Evolutionary conservation across 2,888 invertebrate species (phyloP), one percentile per base, ranked within the genome.

Genomic region (Campaea margaritaria): DNA sequence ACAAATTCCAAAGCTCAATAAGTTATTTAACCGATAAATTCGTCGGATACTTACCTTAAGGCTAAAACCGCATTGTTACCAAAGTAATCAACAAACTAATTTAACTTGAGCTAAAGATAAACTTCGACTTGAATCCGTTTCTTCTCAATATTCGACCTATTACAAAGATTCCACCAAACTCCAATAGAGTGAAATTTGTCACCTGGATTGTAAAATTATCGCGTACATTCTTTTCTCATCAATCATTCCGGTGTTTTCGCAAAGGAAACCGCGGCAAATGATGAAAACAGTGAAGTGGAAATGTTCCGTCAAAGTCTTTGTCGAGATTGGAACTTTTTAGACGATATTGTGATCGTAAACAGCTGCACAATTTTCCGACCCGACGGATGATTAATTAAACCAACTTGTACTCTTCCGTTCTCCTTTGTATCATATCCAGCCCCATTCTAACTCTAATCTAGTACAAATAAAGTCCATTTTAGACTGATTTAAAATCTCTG

Each of bases 301-400:
- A 45, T 36, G 47, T 62, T 58, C 71, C 72, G 74, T 70, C 73
- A 71, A 75, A 78, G 76, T 76, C 74, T 77, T 75, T 76, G 79
- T 74, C 70, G 74, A 75, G 65, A 67, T 70, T 77, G 71, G 70
- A 82, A 83, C 76, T 83, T 83, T 79, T 79, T 76, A 82, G 85
- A 83, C 80, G 79, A 75, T 81, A 80, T 82, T 85, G 82, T 87
- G 86, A 82, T 79, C 75, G 76, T 69, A 76, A 81, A 76, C 83
- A 87, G 86, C 88, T 68, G 68, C 64, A 62, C 62, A 68, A 85
- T 90, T 89, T 89, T 87, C 87, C 86, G 79, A 80, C 76, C 78
- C 79, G 75, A 62, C 76, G 78, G 77, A 77, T 89, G 87, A 89
- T 89, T 89, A 87, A 90, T 89, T 89, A 88, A 78, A 81, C 78